Base-by-base conservation (phyloP, 2,113 vertebrate genomes). In the Passer montanus region DNA sequence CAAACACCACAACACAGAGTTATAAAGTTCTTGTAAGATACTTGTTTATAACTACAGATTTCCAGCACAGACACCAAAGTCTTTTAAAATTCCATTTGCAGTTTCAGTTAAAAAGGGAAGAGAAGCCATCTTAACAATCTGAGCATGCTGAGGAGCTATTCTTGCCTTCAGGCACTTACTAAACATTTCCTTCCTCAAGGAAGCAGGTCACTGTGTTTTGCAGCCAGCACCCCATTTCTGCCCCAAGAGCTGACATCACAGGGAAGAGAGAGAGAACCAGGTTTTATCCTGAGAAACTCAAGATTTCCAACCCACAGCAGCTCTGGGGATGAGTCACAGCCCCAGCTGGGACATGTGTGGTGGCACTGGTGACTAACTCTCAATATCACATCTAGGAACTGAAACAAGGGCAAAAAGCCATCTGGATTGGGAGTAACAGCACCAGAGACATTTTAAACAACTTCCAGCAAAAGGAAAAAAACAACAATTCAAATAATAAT, bases 381-480 rank as follows among this genome's bases (percentile, higher is more conserved):
- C 95, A 94, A 18, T 41, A 78, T 96, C 94, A 77, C 88, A 94
- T 96, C 91, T 18, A 97, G 84, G 86, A 94, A 95, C 84, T 76
- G 96, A 97, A 87, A 95, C 47, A 63, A 67, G 94, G 97, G 97
- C 97, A 97, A 78, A 90, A 94, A 96, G 95, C 92, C 97, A 97
- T 97, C 94, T 94, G 96, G 72, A 86, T 44, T 21, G 85, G 93
- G 89, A 97, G 96, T 52, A 95, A 33, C 55, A 97, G 86, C 91
- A 94, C 7, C 84, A 95, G 92, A 88, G 82, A 96, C 90, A 93
- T 96, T 94, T 94, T 83, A 97, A 98, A 96, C 94, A 97, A 94
- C 95, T 94, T 88, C 93, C 94, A 97, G 93, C 90, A 94, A 86
- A 84, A 96, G 70, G 83, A 35, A 92, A 94, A 87, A 92, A 35